These are phyloP conservation scores for Peromyscus leucopus DNA, from an alignment of 2,113 vertebrate species.

Conservation along the genomic window DNA sequence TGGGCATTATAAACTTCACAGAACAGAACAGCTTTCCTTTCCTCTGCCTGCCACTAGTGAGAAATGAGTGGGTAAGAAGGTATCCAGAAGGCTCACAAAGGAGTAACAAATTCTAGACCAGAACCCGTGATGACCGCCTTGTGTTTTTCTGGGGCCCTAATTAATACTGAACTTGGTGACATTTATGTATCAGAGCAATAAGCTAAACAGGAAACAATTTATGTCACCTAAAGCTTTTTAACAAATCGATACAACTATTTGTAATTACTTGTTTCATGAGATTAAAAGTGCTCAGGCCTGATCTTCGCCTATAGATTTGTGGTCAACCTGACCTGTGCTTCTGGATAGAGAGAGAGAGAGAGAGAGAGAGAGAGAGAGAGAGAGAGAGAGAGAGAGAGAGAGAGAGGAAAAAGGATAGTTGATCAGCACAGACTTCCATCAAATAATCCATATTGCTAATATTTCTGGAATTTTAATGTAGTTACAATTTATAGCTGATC, in stretches of 20 bases:
- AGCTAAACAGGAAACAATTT: slow-evolving; percentile 99
- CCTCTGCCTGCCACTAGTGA: slow-evolving; percentile 82
- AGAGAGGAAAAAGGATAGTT: slow-evolving; percentile 86
- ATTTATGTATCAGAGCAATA: slow-evolving; percentile 97
- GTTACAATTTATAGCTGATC: slow-evolving; percentile 98
- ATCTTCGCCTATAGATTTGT: slow-evolving; percentile 96
- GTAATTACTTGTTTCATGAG: slow-evolving; percentile 99
- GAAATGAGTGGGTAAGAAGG: slow-evolving; percentile 34
- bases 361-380: no score
- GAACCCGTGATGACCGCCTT: slow-evolving; percentile 91
- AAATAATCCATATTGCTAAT: slow-evolving; percentile 98
- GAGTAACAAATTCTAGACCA: slow-evolving; percentile 86
- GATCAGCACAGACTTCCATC: slow-evolving; percentile 95
- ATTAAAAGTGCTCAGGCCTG: slow-evolving; percentile 99
- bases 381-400: background rate
- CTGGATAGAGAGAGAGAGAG: slow-evolving; percentile 37
- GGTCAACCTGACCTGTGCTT: slow-evolving; percentile 94
- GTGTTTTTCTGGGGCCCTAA: slow-evolving; percentile 93
- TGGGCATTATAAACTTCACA: slow-evolving; percentile 80
- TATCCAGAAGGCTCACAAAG: slow-evolving; percentile 80
- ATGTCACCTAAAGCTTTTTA: slow-evolving; percentile 99
- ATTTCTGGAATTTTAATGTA: slow-evolving; percentile 99
- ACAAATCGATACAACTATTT: slow-evolving; percentile 99
- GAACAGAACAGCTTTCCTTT: slow-evolving; percentile 75
- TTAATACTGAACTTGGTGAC: slow-evolving; percentile 95